Conservation (phyloP, 2,888 invertebrate genomes). For the Cremastinae sp. region DNA sequence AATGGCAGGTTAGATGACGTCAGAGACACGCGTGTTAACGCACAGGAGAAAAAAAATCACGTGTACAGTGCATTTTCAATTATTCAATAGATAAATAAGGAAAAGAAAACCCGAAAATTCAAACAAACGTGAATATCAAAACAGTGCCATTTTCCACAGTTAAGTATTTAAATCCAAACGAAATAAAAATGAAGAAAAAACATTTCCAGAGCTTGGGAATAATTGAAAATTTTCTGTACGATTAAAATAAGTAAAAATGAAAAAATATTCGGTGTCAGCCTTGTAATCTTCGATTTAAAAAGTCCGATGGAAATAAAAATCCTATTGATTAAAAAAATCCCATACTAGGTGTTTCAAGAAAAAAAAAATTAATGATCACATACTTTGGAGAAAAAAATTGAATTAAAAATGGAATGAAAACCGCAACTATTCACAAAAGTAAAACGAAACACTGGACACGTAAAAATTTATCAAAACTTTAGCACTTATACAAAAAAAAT, state of each 20-base stretch:
- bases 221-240: conserved; percentile 47
- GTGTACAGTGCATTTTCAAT: conserved; percentile 46
- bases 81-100: conserved; percentile 8
- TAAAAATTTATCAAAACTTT: conserved; percentile 20
- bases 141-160: conserved; percentile 17
- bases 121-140: not conserved
- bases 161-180: not conserved
- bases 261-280: not conserved
- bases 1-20: conserved; percentile 40
- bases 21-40: conserved; percentile 58
- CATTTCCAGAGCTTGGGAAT: conserved; percentile 9
- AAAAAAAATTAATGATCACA: not conserved
- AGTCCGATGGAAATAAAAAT: conserved; percentile 8
- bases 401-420: not conserved
- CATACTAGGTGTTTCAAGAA: no score
- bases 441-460: conserved; percentile 1
- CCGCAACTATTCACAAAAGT: not conserved
- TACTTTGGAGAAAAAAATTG: not conserved
- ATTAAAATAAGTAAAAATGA: conserved; percentile 24
- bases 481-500: conserved; percentile 17
- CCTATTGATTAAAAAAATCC: no score
- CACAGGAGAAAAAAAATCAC: conserved; percentile 59
- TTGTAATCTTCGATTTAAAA: not conserved
- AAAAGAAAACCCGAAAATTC: conserved; percentile 5
- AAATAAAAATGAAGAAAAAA: conserved; percentile 1